These are phyloP conservation scores for Polydrusus tereticollis DNA, from an alignment of 2,888 invertebrate genomes.

Conservation along the genomic window DNA sequence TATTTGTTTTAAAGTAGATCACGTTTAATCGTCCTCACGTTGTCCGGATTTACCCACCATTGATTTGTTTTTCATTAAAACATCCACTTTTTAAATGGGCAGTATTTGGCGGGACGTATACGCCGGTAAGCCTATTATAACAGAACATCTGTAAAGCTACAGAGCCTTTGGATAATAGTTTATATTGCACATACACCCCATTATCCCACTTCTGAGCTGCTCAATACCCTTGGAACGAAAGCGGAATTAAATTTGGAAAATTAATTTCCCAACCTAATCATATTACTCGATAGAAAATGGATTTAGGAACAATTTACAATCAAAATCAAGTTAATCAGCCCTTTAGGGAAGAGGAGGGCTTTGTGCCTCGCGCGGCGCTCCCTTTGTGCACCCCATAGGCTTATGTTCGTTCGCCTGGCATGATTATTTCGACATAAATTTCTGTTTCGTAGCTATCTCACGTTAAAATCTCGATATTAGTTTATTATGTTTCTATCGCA, in stretches of 20 bases:
- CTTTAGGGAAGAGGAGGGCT: slow-evolving; percentile 18
- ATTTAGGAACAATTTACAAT: slow-evolving; percentile 33
- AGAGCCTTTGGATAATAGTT: no score
- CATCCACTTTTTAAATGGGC: no score
- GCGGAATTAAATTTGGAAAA: slow-evolving; percentile 19
- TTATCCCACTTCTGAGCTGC: neutral
- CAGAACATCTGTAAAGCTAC: no score
- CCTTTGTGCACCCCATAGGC: slow-evolving; percentile 10
- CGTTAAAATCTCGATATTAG: slow-evolving; percentile 10
- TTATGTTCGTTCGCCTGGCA: slow-evolving; percentile 3
- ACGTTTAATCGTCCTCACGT: no score
- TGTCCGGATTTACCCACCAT: no score
- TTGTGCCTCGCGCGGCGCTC: neutral
- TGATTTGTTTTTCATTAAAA: no score
- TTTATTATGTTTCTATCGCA: slow-evolving; percentile 11
- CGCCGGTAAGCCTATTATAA: no score
- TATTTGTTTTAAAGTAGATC: no score
- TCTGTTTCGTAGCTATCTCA: slow-evolving; percentile 2
- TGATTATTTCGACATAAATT: slow-evolving; percentile 21
- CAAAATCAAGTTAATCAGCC: slow-evolving; percentile 29
- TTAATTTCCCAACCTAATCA: slow-evolving; percentile 22
- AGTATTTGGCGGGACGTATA: no score
- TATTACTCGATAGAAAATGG: slow-evolving; percentile 31
- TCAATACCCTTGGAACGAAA: neutral
- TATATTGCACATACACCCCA: neutral